phyloP scores from a whole-genome alignment of 2,797 vertebrate species.

The Falco peregrinus region DNA sequence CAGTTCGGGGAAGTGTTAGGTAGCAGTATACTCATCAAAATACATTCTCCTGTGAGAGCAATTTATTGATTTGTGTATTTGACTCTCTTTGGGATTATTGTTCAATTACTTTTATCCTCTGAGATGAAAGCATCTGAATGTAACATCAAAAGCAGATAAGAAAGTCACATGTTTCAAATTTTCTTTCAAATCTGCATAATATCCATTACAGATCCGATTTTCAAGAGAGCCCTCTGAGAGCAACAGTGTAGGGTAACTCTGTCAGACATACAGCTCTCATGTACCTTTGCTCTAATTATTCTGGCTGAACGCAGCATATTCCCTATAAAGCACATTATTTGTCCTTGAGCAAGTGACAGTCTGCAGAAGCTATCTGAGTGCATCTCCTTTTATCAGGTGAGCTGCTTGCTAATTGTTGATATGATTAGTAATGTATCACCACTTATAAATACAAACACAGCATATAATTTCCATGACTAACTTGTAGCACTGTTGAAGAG shows the following conservation, averaged over 20 bases:
- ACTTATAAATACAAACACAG: constrained; percentile 29
- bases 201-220: constrained; percentile 13
- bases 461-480: neutral
- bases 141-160: constrained; percentile 66
- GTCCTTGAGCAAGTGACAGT: constrained; percentile 35
- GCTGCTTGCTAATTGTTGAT: constrained; percentile 30
- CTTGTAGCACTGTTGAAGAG: neutral
- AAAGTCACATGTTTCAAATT: constrained; percentile 36
- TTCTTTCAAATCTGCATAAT: constrained; percentile 42
- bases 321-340: neutral
- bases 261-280: neutral
- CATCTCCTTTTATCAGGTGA: constrained; percentile 29
- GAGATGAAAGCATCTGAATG: constrained; percentile 53
- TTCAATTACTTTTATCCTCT: constrained; percentile 69
- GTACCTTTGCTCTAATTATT: constrained; percentile 21
- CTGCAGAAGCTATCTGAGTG: constrained; percentile 3
- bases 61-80: constrained; percentile 67
- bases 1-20: neutral
- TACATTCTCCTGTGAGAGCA: constrained; percentile 44
- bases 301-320: neutral
- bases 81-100: constrained; percentile 62
- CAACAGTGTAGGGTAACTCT: constrained; percentile 16
- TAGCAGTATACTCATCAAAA: neutral
- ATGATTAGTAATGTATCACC: constrained; percentile 57
- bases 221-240: neutral